phyloP scores from a whole-genome alignment of 2,113 vertebrate genomes.

The Anser brachyrhynchus region DNA sequence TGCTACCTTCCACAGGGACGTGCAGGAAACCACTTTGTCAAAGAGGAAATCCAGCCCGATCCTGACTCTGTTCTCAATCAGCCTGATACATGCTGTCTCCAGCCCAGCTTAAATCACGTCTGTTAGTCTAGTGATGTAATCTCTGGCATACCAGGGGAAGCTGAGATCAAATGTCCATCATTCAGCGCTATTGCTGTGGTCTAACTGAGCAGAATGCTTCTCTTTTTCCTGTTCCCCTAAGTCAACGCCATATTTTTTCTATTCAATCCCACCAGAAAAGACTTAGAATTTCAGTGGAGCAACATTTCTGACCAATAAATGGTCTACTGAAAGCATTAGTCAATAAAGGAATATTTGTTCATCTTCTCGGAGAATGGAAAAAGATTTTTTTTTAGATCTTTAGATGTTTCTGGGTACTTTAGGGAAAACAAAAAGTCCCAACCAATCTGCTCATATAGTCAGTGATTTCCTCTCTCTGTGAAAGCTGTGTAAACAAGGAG shows the following conservation, averaged over 20 bases:
- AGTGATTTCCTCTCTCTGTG: slow-evolving; percentile 5
- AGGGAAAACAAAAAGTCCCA: not conserved
- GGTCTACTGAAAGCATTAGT: not conserved
- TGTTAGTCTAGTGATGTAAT: slow-evolving; percentile 11
- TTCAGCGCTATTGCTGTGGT: not conserved
- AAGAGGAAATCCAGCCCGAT: not conserved
- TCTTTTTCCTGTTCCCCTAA: slow-evolving; percentile 15
- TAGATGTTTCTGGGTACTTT: not conserved
- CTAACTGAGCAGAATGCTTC: not conserved
- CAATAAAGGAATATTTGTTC: not conserved
- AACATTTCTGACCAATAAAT: not conserved
- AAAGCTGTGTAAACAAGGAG: slow-evolving; percentile 34
- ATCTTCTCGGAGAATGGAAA: not conserved
- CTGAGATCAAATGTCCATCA: slow-evolving; percentile 17
- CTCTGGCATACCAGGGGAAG: not conserved
- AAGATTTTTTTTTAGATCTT: not conserved
- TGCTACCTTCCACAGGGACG: not conserved
- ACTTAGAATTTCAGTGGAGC: not conserved
- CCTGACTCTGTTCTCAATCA: slow-evolving; percentile 1
- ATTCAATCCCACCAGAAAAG: not conserved
- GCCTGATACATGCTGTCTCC: slow-evolving; percentile 5
- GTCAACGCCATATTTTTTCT: not conserved
- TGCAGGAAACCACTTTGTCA: slow-evolving; percentile 28
- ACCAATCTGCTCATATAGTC: not conserved
- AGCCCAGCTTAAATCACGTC: not conserved